Base-by-base conservation (phyloP, 1,140 invertebrate genomes). In the Archegozetes longisetosus region DNA sequence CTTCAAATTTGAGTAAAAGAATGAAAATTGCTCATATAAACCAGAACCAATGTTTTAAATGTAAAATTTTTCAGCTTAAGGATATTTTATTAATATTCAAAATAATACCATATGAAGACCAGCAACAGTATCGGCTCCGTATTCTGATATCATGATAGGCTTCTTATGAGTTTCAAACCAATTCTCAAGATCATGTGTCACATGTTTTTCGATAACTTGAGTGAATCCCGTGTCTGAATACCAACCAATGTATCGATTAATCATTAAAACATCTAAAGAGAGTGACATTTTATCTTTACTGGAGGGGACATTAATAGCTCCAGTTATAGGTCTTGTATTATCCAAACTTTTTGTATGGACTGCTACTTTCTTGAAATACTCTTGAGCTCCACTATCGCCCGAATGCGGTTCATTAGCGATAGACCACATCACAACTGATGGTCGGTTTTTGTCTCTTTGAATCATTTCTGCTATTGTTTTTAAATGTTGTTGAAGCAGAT, bases 201-300 rank as follows among this genome's bases (percentile, higher is more conserved):
- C 80, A 62, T 83, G 79, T 26, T 32, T 48, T n/a, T 78, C 75
- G 26, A 95, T 86, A 68, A 85, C 79, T 64, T 87, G 82, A 22
- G 86, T 68, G 55, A 82, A 78, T 0, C 91, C 92, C 0, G 85
- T 74, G 70, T 94, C 84, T 1, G 70, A 71, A 70, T 98, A 98
- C 93, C 94, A 98, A 1, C 80, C 85, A 70, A 86, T 92, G 71
- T 97, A 97, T 29, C 87, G 78, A 75, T 98, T 98, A 66, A 97
- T 84, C 69, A 88, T 88, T 57, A 97, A 84, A 22, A 97, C 80
- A 71, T 97, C 93, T 55, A 95, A 73, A 67, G 82, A 82, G 65
- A 78, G 71, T 6, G 80, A 78, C 50, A 74, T 73, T 66, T 74
- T 64, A 60, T 79, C 80, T 64, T 71, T 73, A 46, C 67, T 58